Evolutionary conservation across 2,797 vertebrate genomes (phyloP).

Genomic region (Falco biarmicus): DNA sequence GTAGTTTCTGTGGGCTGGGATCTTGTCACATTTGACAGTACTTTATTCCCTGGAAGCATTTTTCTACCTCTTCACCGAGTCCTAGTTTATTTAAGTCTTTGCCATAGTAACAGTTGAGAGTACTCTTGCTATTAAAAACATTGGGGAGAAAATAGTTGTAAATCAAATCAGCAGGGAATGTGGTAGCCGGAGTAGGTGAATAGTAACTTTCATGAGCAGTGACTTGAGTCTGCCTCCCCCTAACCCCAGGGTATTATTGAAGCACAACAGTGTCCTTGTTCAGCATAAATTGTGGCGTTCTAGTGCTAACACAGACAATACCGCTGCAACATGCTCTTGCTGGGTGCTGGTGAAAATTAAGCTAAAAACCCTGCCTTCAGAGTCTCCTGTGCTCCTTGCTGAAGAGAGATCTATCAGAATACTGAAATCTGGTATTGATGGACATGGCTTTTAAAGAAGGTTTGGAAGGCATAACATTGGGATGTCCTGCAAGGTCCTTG

Average conservation of each 20-base stretch:
- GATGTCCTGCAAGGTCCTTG: neutral
- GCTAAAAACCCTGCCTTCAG: neutral
- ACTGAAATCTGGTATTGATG: neutral
- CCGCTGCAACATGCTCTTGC: accelerated
- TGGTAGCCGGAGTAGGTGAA: neutral
- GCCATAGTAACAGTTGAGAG: neutral
- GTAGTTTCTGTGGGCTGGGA: neutral
- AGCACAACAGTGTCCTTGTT: neutral
- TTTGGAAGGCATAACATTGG: neutral
- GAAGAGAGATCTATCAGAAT: neutral
- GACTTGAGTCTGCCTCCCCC: neutral
- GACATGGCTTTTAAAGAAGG: neutral
- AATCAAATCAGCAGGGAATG: neutral
- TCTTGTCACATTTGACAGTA: neutral
- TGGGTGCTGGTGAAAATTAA: neutral
- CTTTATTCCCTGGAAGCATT: neutral
- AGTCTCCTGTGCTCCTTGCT: neutral
- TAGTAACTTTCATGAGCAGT: neutral
- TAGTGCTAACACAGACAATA: too few relatives aligned
- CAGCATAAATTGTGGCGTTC: accelerated
- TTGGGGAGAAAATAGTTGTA: neutral
- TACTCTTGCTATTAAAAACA: neutral
- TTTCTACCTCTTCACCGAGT: neutral
- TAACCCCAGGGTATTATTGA: neutral
- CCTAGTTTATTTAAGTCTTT: neutral